phyloP scores from a whole-genome alignment of 92 coral and sea anemone genomes.

The Muricea muricata region DNA sequence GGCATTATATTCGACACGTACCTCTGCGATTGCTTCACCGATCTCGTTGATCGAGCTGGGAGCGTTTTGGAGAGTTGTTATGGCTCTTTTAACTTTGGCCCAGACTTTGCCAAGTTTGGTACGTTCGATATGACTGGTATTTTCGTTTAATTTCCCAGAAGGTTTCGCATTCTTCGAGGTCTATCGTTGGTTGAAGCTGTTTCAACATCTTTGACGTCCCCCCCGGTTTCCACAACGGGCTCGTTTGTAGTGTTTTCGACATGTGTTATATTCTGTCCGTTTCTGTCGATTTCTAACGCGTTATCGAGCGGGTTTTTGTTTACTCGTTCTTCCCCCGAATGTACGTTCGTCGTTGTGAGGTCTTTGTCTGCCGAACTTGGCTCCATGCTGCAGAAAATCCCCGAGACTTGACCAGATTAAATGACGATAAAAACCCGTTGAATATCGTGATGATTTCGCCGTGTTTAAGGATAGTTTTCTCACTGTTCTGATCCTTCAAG shows the following conservation, averaged over 20 bases:
- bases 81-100: background rate
- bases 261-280: too few species aligned
- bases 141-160: background rate
- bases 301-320: too few species aligned
- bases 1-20: background rate
- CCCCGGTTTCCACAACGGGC: too few species aligned
- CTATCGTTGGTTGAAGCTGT: too few species aligned
- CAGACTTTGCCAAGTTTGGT: background rate
- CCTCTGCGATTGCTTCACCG: background rate
- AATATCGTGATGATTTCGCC: slow-evolving; percentile 1
- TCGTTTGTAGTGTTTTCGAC: too few species aligned
- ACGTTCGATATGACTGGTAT: background rate
- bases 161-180: background rate
- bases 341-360: too few species aligned
- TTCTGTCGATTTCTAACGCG: too few species aligned
- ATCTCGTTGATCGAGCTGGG: background rate
- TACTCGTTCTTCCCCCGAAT: too few species aligned
- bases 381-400: too few species aligned
- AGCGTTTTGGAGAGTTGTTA: background rate
- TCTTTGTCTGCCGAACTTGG: too few species aligned
- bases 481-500: background rate
- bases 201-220: too few species aligned
- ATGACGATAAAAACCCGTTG: background rate
- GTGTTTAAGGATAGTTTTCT: background rate
- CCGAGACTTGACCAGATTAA: background rate